Evolutionary conservation across 2,797 vertebrate species (phyloP).

Genomic region (Poecilia picta): DNA sequence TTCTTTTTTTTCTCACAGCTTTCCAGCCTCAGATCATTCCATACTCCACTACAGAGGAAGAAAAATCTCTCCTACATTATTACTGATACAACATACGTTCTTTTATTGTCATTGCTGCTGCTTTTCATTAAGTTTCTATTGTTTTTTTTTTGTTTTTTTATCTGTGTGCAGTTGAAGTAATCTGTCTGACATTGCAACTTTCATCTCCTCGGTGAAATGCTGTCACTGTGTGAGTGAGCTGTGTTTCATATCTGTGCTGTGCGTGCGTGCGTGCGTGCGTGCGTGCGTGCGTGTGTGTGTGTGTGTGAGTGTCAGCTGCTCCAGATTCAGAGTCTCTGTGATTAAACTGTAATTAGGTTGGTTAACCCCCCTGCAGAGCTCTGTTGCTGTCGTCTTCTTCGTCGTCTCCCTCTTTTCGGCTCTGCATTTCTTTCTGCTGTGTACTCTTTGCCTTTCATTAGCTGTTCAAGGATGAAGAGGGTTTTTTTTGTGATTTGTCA

Average conservation of each 20-base stretch:
- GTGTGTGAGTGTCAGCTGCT: slow-evolving; percentile 68
- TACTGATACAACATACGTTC: slow-evolving; percentile 64
- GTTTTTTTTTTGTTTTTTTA: slow-evolving; percentile 26
- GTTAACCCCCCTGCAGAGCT: slow-evolving; percentile 81
- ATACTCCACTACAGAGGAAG: slow-evolving; percentile 29
- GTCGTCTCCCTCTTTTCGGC: slow-evolving; percentile 54
- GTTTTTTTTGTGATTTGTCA: slow-evolving; percentile 49
- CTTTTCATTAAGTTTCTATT: slow-evolving; percentile 38
- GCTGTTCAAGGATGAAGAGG: slow-evolving; percentile 51
- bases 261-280: slow-evolving; percentile 35
- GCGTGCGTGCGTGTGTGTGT: slow-evolving; percentile 40
- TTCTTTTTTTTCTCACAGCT: slow-evolving; percentile 24
- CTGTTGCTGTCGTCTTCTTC: slow-evolving; percentile 65
- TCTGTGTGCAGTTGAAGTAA: slow-evolving; percentile 53
- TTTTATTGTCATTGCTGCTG: slow-evolving; percentile 47
- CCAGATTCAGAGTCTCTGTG: slow-evolving; percentile 78
- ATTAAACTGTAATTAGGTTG: slow-evolving; percentile 84
- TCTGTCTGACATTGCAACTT: slow-evolving; percentile 71
- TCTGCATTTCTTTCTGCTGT: slow-evolving; percentile 45
- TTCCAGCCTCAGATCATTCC: slow-evolving; percentile 58
- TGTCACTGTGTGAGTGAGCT: slow-evolving; percentile 55
- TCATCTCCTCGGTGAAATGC: slow-evolving; percentile 60
- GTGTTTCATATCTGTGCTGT: slow-evolving; percentile 41
- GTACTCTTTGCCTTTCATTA: slow-evolving; percentile 50
- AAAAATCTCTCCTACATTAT: slow-evolving; percentile 61